phyloP scores from a whole-genome alignment of 2,113 vertebrate genomes.

The Peromyscus polionotus region DNA sequence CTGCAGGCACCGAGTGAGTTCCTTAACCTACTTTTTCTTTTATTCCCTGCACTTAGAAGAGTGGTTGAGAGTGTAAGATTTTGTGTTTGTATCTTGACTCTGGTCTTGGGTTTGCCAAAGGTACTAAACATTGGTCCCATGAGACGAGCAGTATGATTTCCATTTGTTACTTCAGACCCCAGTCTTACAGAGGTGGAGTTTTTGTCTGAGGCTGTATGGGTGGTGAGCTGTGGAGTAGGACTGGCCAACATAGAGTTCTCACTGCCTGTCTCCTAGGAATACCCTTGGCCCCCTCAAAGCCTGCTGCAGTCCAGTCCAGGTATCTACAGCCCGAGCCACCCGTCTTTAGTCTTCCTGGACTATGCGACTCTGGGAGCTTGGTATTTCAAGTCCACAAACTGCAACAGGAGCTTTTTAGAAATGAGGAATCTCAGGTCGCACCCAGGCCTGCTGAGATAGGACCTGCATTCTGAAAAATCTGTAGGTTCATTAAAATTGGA shows the following conservation, averaged over 20 bases:
- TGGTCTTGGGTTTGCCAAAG: slow-evolving; percentile 25
- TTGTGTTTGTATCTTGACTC: background rate
- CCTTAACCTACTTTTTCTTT: background rate
- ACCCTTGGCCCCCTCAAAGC: background rate
- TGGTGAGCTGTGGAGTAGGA: background rate
- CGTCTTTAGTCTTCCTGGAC: background rate
- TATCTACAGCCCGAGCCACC: background rate
- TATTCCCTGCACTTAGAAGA: background rate
- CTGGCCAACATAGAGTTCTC: too few species aligned
- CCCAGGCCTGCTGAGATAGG: background rate
- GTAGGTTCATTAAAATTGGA: background rate
- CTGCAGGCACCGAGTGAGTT: background rate
- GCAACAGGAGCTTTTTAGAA: background rate
- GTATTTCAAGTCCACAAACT: accelerated
- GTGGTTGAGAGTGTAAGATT: background rate
- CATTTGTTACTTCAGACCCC: background rate
- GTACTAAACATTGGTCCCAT: background rate
- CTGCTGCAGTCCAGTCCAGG: too few species aligned
- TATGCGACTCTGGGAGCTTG: accelerated
- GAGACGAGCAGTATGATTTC: background rate
- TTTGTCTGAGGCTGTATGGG: background rate
- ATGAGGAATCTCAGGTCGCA: background rate
- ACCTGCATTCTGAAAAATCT: background rate
- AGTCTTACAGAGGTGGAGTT: background rate
- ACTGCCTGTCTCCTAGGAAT: background rate